Percentiles rank a stretch among this genome's conserved stretches.
Conservation (phyloP, 2,797 vertebrate species). For the Falco berigora region DNA sequence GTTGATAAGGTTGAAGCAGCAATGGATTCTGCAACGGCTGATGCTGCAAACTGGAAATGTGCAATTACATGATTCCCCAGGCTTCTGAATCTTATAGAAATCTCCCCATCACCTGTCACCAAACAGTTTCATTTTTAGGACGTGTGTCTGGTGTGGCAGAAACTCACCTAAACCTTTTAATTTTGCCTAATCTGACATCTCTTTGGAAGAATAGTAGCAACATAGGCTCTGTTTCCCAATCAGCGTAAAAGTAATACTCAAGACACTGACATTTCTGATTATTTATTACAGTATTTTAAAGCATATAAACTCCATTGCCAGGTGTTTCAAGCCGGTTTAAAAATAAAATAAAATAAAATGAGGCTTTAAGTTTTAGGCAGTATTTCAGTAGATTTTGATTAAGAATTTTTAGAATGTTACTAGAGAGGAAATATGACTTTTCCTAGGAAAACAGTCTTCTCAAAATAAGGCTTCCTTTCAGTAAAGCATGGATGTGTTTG, state of each 20-base stretch:
- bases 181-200: background rate
- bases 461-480: background rate
- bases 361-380: background rate
- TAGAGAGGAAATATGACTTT: background rate
- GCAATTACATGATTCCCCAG: rapidly evolving
- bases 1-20: background rate
- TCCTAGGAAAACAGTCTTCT: background rate
- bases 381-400: background rate
- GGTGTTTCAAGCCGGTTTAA: background rate
- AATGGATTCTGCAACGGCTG: background rate
- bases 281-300: slow-evolving; percentile 56
- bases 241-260: background rate
- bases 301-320: slow-evolving; percentile 4
- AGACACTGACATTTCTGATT: background rate
- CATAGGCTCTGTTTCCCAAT: background rate
- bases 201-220: background rate
- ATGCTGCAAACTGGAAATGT: background rate
- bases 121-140: background rate
- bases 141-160: background rate
- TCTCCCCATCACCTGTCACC: background rate
- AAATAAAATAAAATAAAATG: background rate
- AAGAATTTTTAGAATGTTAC: background rate
- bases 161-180: background rate
- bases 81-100: background rate
- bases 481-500: background rate